These are phyloP conservation scores for Stomatorhinus ivindoensis DNA, from an alignment of 2,113 vertebrate species.

Conservation along the genomic window DNA sequence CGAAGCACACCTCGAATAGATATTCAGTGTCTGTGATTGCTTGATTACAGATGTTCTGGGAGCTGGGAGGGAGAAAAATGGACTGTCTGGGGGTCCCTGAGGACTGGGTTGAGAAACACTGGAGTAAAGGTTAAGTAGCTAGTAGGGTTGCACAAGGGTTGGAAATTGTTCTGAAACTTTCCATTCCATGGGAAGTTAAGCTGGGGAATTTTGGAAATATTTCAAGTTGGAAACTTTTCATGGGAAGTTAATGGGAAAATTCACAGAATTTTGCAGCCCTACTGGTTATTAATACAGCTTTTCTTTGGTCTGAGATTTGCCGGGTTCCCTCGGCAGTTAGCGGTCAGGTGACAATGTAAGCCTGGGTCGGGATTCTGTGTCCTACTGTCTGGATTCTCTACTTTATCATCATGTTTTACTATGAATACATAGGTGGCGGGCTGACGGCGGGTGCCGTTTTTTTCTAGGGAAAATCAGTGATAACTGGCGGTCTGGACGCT, in stretches of 20 bases:
- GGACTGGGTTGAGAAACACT: background rate
- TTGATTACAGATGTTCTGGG: background rate
- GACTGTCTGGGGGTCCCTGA: background rate
- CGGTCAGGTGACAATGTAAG: background rate
- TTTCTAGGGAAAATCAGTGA: slow-evolving; percentile 78
- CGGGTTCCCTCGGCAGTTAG: background rate
- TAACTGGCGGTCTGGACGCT: slow-evolving; percentile 86
- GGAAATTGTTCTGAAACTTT: too few species aligned
- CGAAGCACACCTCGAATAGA: background rate
- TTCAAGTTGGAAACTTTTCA: too few species aligned
- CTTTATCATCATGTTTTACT: background rate
- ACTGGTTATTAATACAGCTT: background rate
- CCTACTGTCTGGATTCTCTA: background rate
- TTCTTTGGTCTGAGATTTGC: background rate
- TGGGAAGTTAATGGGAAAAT: too few species aligned
- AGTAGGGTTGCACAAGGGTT: too few species aligned
- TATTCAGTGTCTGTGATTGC: background rate
- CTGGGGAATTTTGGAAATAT: too few species aligned
- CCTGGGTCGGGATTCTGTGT: background rate
- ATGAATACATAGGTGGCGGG: background rate
- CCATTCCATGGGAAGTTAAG: too few species aligned
- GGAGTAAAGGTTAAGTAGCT: background rate
- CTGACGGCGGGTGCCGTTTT: background rate
- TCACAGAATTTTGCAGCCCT: too few species aligned
- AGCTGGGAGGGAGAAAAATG: background rate